phyloP scores from a whole-genome alignment of 2,888 invertebrate species.

The Polia nebulosa region DNA sequence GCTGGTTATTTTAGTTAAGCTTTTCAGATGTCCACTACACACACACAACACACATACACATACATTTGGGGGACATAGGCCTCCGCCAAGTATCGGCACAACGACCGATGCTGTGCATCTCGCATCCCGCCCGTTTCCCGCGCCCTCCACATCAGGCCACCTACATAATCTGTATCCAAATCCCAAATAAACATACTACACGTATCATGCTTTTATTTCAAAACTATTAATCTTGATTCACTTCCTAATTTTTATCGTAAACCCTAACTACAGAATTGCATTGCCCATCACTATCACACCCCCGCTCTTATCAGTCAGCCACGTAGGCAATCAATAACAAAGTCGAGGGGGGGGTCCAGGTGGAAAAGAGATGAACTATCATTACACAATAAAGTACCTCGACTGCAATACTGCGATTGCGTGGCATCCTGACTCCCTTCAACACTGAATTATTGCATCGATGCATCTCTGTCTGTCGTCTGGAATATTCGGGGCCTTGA shows the following conservation, averaged over 20 bases:
- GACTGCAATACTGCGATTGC: slow-evolving; percentile 16
- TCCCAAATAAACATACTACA: too few species aligned
- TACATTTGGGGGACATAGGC: too few species aligned
- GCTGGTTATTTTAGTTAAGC: too few species aligned
- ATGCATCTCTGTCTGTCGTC: not conserved
- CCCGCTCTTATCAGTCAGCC: not conserved
- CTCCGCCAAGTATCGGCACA: too few species aligned
- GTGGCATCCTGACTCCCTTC: not conserved
- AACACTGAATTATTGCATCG: not conserved
- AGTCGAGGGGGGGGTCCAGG: slow-evolving; percentile 10
- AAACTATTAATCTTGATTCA: too few species aligned
- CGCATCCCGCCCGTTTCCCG: too few species aligned
- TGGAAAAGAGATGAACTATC: slow-evolving; percentile 23
- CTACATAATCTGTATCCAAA: too few species aligned
- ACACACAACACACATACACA: too few species aligned
- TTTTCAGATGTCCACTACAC: too few species aligned
- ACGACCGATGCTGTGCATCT: too few species aligned
- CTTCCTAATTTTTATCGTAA: not conserved
- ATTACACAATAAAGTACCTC: not conserved
- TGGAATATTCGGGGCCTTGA: not conserved
- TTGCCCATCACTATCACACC: not conserved
- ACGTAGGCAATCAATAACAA: not conserved
- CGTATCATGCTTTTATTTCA: too few species aligned
- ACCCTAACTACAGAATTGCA: not conserved
- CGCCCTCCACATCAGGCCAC: too few species aligned